phyloP scores from a whole-genome alignment of 2,113 vertebrate species.

The Myrmophylax atrothorax region DNA sequence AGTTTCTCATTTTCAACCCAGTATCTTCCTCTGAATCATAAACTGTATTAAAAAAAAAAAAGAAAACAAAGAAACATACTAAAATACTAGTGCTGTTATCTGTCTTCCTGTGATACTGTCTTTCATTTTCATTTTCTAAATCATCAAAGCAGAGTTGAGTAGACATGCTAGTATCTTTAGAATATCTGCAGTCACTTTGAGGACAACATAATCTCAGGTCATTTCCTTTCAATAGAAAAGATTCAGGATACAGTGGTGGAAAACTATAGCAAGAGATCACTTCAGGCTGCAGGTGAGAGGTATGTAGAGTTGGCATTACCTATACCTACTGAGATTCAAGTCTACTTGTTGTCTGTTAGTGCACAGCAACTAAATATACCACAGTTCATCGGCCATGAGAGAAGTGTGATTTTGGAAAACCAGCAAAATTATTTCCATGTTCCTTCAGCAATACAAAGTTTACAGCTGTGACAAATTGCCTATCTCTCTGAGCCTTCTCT shows the following conservation, averaged over 20 bases:
- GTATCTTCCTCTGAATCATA: neutral
- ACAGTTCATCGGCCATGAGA: neutral
- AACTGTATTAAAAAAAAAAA: neutral
- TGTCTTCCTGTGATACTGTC: neutral
- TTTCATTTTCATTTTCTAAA: neutral
- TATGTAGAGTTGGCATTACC: neutral
- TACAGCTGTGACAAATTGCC: neutral
- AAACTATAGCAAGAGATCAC: neutral
- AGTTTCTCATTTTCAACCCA: neutral
- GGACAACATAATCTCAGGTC: neutral
- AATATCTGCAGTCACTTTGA: neutral
- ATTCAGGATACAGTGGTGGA: neutral
- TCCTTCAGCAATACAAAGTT: neutral
- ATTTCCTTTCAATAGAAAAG: neutral
- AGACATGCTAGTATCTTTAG: neutral
- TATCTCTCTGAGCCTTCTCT: neutral
- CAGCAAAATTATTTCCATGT: neutral
- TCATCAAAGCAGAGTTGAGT: neutral
- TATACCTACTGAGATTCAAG: neutral
- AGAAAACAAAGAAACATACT: neutral
- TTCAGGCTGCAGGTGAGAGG: neutral
- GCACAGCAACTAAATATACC: neutral
- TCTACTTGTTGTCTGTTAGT: neutral
- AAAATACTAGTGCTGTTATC: neutral
- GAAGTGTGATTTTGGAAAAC: neutral